Percentiles rank a stretch among this genome's conserved stretches.
phyloP scores from a whole-genome alignment of 2,888 invertebrate species.

The Aphidius colemani region DNA sequence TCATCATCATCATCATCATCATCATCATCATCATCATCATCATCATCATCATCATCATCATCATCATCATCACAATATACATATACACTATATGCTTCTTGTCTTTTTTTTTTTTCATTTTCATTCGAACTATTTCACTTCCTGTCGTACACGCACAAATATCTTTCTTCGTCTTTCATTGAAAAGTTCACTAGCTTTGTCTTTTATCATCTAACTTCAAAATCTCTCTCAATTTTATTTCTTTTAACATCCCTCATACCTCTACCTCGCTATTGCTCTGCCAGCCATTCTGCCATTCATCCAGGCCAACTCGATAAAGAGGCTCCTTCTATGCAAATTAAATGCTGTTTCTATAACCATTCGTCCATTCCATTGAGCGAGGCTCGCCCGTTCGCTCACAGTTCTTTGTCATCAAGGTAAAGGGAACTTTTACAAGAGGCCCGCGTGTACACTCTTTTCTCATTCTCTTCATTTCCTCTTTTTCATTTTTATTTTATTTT shows the following conservation, averaged over 20 bases:
- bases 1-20: conserved; percentile 29
- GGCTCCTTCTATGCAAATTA: conserved; percentile 61
- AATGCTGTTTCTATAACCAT: conserved; percentile 61
- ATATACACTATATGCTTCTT: conserved; percentile 6
- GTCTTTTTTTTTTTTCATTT: conserved; percentile 1
- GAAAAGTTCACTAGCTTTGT: conserved; percentile 1
- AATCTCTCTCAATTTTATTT: too few species aligned
- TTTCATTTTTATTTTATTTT: conserved; percentile 35
- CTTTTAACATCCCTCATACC: too few species aligned
- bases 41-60: too few species aligned
- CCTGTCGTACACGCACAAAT: too few species aligned
- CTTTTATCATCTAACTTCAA: too few species aligned
- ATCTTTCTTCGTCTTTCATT: too few species aligned
- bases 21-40: conserved; percentile 3
- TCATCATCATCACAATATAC: conserved; percentile 4
- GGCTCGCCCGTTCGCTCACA: conserved; percentile 49
- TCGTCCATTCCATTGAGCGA: conserved; percentile 61
- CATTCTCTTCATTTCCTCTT: conserved; percentile 35
- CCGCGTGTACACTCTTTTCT: conserved; percentile 37
- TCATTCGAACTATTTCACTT: too few species aligned
- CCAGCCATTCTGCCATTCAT: conserved; percentile 2
- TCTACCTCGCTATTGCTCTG: too few species aligned
- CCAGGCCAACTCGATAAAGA: conserved; percentile 53
- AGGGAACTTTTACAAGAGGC: conserved; percentile 57
- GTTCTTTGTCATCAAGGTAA: conserved; percentile 60